Base-by-base conservation (phyloP, 2,888 invertebrate genomes). In the Venustoraphidia nigricollis region DNA sequence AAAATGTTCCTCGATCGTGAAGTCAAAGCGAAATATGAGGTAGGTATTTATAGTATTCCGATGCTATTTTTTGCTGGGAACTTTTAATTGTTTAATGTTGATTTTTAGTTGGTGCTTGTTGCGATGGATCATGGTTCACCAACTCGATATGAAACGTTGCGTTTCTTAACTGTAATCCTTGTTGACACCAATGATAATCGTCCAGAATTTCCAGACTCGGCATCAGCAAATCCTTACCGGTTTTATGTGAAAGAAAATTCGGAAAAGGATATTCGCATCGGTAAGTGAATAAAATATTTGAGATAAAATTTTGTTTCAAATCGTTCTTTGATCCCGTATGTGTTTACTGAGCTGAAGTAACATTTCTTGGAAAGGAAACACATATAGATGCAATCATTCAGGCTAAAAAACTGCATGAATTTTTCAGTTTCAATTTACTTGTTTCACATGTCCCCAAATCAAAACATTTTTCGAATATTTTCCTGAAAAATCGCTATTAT, bases 41-140 rank as follows among this genome's bases (percentile, higher is more conserved):
- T 78, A 61, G 57, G 55, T 55, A 34, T 40, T 40, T 34, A 3
- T 17, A 17, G 17, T 17, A 17, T 17, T 17, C 4, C 17, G 17
- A 17, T 2, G 17, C 4, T 17, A 4, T 17, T 17, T 17, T n/a
- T n/a, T n/a, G n/a, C n/a, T n/a, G n/a, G n/a, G 17, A 3, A 17
- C 17, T 17, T 17, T 17, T 17, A 46, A 27, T 27, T 14, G 40
- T 8, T 36, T 37, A 37, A n/a, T 41, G 49, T 53, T 44, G 54
- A 52, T 39, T 63, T 65, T 37, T 63, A 88, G 79, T 66, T 91
- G 46, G 80, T 85, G 11, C 70, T 91, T 55, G 88, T 83, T 6
- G 91, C 90, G 0, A 76, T 80, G 41, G 91, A 91, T 68, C 83
- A 88, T 56, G 91, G 91, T 1, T 79, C 76, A 17, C 90, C 90